Evolutionary conservation across 2,888 invertebrate species (phyloP).

Genomic region (Chalcis sispes): DNA sequence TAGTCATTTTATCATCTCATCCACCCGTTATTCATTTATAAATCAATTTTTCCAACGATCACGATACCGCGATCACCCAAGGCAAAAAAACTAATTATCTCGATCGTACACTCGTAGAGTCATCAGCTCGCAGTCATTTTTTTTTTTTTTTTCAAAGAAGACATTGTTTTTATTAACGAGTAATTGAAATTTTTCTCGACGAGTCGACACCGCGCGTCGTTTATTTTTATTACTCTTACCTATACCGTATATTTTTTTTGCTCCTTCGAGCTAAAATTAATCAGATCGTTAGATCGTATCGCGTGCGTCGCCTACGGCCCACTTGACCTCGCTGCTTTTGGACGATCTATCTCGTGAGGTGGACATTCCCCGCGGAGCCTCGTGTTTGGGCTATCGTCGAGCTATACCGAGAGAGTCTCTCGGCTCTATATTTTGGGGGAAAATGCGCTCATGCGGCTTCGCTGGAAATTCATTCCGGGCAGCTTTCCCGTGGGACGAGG

Average conservation of each 20-base stretch:
- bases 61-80: too few species aligned
- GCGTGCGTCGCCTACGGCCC: neutral
- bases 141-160: neutral
- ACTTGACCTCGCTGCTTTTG: neutral
- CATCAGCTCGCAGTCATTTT: neutral
- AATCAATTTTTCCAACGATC: too few species aligned
- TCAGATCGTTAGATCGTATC: conserved; percentile 5
- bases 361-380: too few species aligned
- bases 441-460: neutral
- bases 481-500: conserved; percentile 25
- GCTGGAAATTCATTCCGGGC: conserved; percentile 40
- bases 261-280: conserved; percentile 15
- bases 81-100: too few species aligned
- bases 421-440: neutral
- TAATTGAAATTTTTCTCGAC: too few species aligned
- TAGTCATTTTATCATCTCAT: too few species aligned
- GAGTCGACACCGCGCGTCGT: too few species aligned
- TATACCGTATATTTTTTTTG: too few species aligned
- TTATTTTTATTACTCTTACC: neutral
- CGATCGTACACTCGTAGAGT: too few species aligned
- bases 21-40: too few species aligned
- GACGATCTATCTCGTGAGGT: too few species aligned
- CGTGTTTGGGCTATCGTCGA: too few species aligned
- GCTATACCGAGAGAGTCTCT: neutral
- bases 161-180: neutral